Base-by-base conservation (phyloP, 2,888 invertebrate genomes). In the Diploptera punctata region DNA sequence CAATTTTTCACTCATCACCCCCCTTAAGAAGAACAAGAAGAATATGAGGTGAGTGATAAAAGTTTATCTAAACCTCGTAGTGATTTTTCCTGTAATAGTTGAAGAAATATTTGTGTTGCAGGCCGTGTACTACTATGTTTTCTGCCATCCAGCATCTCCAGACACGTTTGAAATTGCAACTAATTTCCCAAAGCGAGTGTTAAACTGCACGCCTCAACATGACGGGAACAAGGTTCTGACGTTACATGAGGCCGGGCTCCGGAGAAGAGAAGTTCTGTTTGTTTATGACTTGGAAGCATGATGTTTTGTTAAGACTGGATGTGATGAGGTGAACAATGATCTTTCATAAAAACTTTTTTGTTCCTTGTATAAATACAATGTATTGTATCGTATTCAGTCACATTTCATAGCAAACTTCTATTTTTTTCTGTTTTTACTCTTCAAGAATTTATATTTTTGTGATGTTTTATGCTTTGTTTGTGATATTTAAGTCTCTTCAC, bases 101-200 rank as follows among this genome's bases (percentile, higher is more conserved):
- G n/a, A n/a, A n/a, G n/a, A n/a, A n/a, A n/a, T n/a, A n/a, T n/a
- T n/a, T n/a, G n/a, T 21, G 13, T 57, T 57, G 24, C 85, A 98
- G 97, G 93, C 94, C 81, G 88, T 99, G 75, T 97, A 96, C 84
- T 93, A 95, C 83, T 98, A 93, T 85, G 94, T 98, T 76, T 97
- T 98, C 85, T 97, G 97, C 81, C 96, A 98, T 84, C 95, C 96
- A 3, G 90, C 92, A 78, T 92, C 98, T 16, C 98, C 98, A 1
- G 89, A 95, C 81, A 91, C 92, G 81, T 98, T 98, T 82, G 96
- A 98, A 86, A 95, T 98, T 76, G 95, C 95, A 65, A 97, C 96
- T 76, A 98, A 97, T 85, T 98, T 95, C 82, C 98, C 98, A 0
- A 94, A 95, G 81, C 90, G 94, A 76, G 89, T 93, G 74, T 85